Base-by-base conservation (phyloP, 2,888 invertebrate species). In the Chirona hameri region DNA sequence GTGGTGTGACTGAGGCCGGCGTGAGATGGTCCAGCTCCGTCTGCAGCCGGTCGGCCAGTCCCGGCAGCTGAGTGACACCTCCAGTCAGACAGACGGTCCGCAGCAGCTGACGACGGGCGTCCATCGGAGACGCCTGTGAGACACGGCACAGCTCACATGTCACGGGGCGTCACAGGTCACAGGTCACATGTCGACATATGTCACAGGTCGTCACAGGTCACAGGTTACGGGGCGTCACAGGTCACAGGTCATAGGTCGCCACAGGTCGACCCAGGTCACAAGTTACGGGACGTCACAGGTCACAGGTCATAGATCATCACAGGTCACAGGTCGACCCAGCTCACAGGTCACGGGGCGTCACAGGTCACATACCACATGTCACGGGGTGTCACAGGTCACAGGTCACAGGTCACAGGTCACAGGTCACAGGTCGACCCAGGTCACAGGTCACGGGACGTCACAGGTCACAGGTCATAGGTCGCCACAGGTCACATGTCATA, bases 81-180 rank as follows among this genome's bases (percentile, higher is more conserved):
- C 91, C 91, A 60, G 90, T 89, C 83, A 91, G 86, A 86, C 89
- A 91, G 84, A 91, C 90, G 85, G 90, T 90, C 85, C 90, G 88
- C 84, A 89, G 89, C 89, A 90, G 89, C 85, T 90, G 89, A 85
- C 89, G 88, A n/a, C 91, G 86, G 82, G 89, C 88, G 86, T 91
- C 91, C 86, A 91, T 89, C n/a, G 91, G 90, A 85, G 90, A 90
- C 83, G 89, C 89, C 86, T 90, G 84, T 3, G 2, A 27, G 1
- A 27, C 65, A 18, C 14, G 57, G 48, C 48, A 48, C 48, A 48
- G 57, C n/a, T n/a, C n/a, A n/a, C n/a, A n/a, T n/a, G n/a, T n/a
- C n/a, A n/a, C n/a, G n/a, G n/a, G n/a, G n/a, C n/a, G 14, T 21
- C 14, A 21, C 57, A 57, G 57, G 57, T 21, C 18, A 57, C 18